These are phyloP conservation scores for Muricea muricata DNA, from an alignment of 92 coral and sea anemone species.

Conservation along the genomic window DNA sequence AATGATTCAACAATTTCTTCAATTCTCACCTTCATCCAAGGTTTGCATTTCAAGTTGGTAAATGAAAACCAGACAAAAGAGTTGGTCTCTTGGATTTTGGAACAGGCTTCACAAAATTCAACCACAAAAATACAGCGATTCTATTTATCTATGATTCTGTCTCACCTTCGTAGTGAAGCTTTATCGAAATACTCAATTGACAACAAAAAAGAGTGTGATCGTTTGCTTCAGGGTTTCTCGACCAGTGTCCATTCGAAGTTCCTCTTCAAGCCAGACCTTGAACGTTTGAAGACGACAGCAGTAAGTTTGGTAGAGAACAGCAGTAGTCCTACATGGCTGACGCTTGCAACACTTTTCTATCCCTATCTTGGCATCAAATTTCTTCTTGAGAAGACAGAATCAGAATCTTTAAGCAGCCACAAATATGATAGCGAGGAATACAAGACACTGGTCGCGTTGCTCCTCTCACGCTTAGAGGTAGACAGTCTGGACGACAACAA, in stretches of 20 bases:
- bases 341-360: slow-evolving; percentile 32
- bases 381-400: not conserved
- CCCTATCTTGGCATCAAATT: slow-evolving; percentile 12
- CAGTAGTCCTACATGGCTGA: slow-evolving; percentile 37
- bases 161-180: too few species aligned
- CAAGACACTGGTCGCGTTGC: not conserved
- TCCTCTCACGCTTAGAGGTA: not conserved
- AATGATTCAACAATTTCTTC: not conserved
- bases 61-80: not conserved
- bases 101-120: not conserved
- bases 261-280: not conserved
- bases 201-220: slow-evolving; percentile 13
- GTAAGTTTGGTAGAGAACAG: slow-evolving; percentile 12
- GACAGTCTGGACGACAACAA: not conserved
- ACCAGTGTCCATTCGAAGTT: not conserved
- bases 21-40: not conserved
- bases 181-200: too few species aligned
- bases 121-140: not conserved
- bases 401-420: not conserved
- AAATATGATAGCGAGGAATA: slow-evolving; percentile 11
- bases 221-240: not conserved
- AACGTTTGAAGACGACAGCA: not conserved
- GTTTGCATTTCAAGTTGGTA: not conserved
- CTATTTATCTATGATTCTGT: slow-evolving; percentile 5
- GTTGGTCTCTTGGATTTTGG: slow-evolving; percentile 10